A percentile compares a stretch with the other conserved stretches of the same genome.
These are phyloP conservation scores for Megaceryle torquata DNA, from an alignment of 2,113 vertebrate species.

Conservation along the genomic window DNA sequence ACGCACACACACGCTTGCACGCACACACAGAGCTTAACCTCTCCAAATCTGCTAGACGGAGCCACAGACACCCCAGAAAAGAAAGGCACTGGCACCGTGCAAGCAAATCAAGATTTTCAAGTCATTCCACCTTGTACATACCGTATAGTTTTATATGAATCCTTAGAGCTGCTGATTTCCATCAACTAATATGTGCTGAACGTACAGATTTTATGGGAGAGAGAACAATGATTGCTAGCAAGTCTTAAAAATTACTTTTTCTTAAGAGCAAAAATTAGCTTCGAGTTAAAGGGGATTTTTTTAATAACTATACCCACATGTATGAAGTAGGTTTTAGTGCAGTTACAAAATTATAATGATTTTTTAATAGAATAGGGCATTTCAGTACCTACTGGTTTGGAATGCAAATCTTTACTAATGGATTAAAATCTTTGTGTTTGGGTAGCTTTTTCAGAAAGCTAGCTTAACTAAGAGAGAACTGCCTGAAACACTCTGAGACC, in stretches of 20 bases:
- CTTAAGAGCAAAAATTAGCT: background rate
- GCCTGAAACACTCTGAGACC: background rate
- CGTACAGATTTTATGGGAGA: background rate
- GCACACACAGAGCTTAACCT: constrained; percentile 41
- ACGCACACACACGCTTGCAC: constrained; percentile 23
- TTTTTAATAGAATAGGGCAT: background rate
- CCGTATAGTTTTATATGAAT: fast-evolving
- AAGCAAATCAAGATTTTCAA: background rate
- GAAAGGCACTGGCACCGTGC: background rate
- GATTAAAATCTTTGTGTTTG: background rate
- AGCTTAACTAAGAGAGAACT: background rate
- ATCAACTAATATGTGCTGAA: background rate
- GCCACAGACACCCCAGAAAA: background rate
- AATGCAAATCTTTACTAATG: background rate
- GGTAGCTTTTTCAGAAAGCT: background rate
- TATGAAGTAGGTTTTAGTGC: background rate
- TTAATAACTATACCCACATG: background rate
- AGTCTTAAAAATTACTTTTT: background rate
- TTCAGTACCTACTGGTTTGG: background rate
- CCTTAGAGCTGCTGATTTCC: background rate
- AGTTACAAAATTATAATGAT: background rate
- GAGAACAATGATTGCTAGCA: background rate
- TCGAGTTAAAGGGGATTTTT: background rate
- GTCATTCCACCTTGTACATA: background rate
- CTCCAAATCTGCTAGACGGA: background rate